Percentiles rank a stretch among this genome's conserved stretches.
Conservation (phyloP, 2,888 invertebrate species). For the Stenolophus ochropezus region DNA sequence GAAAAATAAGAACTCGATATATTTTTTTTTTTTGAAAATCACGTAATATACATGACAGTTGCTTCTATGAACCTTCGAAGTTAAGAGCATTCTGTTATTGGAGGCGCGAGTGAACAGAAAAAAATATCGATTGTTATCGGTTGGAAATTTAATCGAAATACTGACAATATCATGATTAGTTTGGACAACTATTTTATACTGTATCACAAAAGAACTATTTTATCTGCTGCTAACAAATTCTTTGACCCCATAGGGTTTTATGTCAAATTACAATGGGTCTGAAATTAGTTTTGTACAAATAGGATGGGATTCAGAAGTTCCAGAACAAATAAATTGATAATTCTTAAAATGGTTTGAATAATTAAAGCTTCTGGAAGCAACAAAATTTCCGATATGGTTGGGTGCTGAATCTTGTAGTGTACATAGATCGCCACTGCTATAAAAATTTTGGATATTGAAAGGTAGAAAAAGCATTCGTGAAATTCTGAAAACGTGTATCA, state of each 20-base stretch:
- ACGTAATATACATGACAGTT: conserved; percentile 1
- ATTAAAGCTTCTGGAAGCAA: background rate
- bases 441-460: conserved; percentile 60
- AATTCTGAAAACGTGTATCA: conserved; percentile 6
- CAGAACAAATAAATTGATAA: conserved; percentile 60
- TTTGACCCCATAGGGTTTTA: conserved; percentile 64
- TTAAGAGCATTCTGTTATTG: background rate
- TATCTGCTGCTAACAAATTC: conserved; percentile 61
- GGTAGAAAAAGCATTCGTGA: background rate
- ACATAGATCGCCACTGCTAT: too few species aligned
- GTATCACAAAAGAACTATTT: conserved; percentile 34
- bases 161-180: background rate
- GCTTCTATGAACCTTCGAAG: conserved; percentile 2
- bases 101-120: background rate
- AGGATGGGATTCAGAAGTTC: conserved; percentile 51
- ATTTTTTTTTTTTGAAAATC: conserved; percentile 36
- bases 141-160: background rate
- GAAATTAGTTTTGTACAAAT: conserved; percentile 42
- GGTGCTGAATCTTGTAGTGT: background rate
- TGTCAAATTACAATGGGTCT: conserved; percentile 59
- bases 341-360: conserved; percentile 57
- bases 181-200: background rate
- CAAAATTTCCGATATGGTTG: background rate
- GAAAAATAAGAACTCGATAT: conserved; percentile 28
- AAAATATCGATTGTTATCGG: background rate